Evolutionary conservation across 1,140 invertebrate genomes (phyloP).

Genomic region (Coelopa frigida): DNA sequence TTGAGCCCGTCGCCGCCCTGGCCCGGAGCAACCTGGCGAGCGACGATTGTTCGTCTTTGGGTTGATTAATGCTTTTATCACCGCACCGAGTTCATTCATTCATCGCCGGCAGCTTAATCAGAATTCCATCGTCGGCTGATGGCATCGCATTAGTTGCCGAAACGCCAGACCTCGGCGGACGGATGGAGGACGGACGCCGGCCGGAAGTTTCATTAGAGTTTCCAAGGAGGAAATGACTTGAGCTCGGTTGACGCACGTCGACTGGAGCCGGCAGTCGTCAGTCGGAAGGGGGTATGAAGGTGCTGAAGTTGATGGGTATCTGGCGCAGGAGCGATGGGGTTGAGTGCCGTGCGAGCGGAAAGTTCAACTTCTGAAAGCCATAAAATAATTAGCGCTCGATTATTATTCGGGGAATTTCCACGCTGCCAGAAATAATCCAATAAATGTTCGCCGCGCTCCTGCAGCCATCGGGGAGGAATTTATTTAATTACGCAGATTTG

Average conservation of each 20-base stretch:
- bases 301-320: slow-evolving; percentile 37
- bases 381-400: slow-evolving; percentile 45
- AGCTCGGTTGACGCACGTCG: too few relatives aligned
- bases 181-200: slow-evolving; percentile 9
- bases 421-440: too few relatives aligned
- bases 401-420: slow-evolving; percentile 33
- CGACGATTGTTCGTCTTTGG: slow-evolving; percentile 21
- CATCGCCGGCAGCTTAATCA: slow-evolving; percentile 43
- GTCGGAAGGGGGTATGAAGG: background rate
- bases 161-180: slow-evolving; percentile 5
- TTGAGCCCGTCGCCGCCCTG: too few relatives aligned
- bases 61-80: slow-evolving; percentile 45
- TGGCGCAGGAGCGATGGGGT: slow-evolving; percentile 10
- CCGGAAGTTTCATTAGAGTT: slow-evolving; percentile 42
- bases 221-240: slow-evolving; percentile 34
- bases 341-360: slow-evolving; percentile 9
- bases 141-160: slow-evolving; percentile 39
- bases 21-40: too few relatives aligned
- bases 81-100: slow-evolving; percentile 45
- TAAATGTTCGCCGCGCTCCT: too few relatives aligned
- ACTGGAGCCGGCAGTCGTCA: too few relatives aligned
- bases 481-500: too few relatives aligned
- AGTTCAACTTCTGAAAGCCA: slow-evolving; percentile 40
- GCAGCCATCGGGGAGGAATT: too few relatives aligned
- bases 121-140: slow-evolving; percentile 44